Evolutionary conservation across 2,888 invertebrate genomes (phyloP), one percentile per base, ranked within the genome.

Genomic region (Chironomus tentans): DNA sequence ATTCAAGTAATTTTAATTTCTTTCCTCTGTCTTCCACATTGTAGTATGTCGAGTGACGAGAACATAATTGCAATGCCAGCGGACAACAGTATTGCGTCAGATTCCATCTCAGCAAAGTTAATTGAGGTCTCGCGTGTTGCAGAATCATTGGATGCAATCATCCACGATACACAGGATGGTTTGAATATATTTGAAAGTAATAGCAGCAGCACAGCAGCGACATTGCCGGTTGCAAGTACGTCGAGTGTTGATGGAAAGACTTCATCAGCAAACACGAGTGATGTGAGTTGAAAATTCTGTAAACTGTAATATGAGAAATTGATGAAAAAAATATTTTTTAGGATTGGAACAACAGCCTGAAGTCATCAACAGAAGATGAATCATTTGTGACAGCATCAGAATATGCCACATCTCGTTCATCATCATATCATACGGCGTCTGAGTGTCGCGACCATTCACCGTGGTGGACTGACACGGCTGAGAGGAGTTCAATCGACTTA

Each of bases 311-410:
- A 12, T 6, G 48, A 38, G 47, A 69, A 47, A 38, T 70, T 68
- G 68, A 62, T 74, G 56, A 50, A 18, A 7, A 47, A 62, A 15
- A 72, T 46, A 46, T 72, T 21, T 78, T 78, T 38, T 70, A 85
- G 84, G 84, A 85, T 77, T 84, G 84, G 83, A 83, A 83, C 74
- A 83, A 83, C 76, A 79, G 78, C 76, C 28, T 78, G 0, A 83
- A 83, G 24, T 84, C 84, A 21, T 77, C 78, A 68, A 85, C 84
- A 6, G 88, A 88, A 77, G 89, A 89, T 78, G 89, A 89, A 78
- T 88, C 88, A 77, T 90, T 90, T 81, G 85, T 87, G 47, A 90
- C 90, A 2, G 90, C 90, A 13, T 90, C 90, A 0, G 90, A 91
- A 79, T 88, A 88, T 79, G 89, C 90, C 68, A 89, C 88, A 77